phyloP scores from a whole-genome alignment of 2,797 vertebrate species.

The Amniataba percoides region DNA sequence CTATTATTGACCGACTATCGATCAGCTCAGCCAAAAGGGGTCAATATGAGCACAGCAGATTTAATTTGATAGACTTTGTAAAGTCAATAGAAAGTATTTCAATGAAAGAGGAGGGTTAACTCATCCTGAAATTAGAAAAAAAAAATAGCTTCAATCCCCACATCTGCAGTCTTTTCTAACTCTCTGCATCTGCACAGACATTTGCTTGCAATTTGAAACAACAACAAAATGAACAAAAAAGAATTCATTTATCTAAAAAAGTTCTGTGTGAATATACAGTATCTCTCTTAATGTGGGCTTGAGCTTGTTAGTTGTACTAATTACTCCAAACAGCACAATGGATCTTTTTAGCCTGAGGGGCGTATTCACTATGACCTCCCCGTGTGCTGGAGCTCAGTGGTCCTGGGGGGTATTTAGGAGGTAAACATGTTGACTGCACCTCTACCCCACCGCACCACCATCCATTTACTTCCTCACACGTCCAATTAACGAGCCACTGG shows the following conservation, averaged over 20 bases:
- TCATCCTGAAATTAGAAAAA: slow-evolving; percentile 4
- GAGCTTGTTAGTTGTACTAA: slow-evolving; percentile 79
- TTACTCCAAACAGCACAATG: slow-evolving; percentile 78
- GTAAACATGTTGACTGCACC: slow-evolving; percentile 84
- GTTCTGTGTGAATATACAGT: slow-evolving; percentile 19
- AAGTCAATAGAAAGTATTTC: slow-evolving; percentile 46
- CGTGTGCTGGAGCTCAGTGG: slow-evolving; percentile 69
- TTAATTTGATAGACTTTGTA: slow-evolving; percentile 63
- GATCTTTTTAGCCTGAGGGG: slow-evolving; percentile 72
- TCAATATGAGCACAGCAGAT: slow-evolving; percentile 50
- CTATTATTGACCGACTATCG: slow-evolving; percentile 69
- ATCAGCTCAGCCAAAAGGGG: slow-evolving; percentile 48
- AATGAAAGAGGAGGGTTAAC: slow-evolving; percentile 6
- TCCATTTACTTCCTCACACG: slow-evolving; percentile 81
- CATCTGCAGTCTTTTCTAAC: neutral
- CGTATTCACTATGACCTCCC: slow-evolving; percentile 76
- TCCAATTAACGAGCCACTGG: slow-evolving; percentile 82
- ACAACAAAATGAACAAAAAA: slow-evolving; percentile 36
- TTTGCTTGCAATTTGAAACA: slow-evolving; percentile 1
- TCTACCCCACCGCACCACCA: slow-evolving; percentile 62
- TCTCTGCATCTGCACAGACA: slow-evolving; percentile 12
- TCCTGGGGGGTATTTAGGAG: slow-evolving; percentile 81
- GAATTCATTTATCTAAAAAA: slow-evolving; percentile 39
- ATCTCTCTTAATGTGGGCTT: slow-evolving; percentile 63
- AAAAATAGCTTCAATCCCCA: neutral